Conservation (phyloP, 2,797 vertebrate genomes). For the Sebastes minor region DNA sequence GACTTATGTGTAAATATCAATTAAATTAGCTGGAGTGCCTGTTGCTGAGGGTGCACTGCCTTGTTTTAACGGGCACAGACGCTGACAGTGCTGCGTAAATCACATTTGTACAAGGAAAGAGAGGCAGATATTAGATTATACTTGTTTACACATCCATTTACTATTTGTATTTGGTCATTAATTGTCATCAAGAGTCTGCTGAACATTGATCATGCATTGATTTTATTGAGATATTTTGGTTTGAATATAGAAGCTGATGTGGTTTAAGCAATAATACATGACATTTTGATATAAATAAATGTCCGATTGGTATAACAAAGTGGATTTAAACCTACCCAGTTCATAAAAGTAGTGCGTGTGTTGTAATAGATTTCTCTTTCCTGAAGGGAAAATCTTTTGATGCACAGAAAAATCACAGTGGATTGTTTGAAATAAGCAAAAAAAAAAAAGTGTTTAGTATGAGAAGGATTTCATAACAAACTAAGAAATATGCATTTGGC, state of each 20-base stretch:
- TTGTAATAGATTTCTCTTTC: not conserved
- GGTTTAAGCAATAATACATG: not conserved
- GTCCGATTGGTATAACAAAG: not conserved
- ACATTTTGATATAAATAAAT: not conserved
- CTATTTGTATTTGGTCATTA: slow-evolving; percentile 25
- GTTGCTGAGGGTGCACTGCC: slow-evolving; percentile 71
- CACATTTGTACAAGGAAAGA: slow-evolving; percentile 58
- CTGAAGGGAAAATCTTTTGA: not conserved
- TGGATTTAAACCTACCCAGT: not conserved
- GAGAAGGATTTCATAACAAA: not conserved
- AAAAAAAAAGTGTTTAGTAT: not conserved
- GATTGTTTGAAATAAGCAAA: not conserved
- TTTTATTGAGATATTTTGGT: slow-evolving; percentile 26
- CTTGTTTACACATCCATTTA: slow-evolving; percentile 47
- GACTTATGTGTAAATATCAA: slow-evolving; percentile 79
- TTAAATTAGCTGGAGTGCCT: slow-evolving; percentile 71
- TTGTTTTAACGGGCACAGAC: slow-evolving; percentile 60
- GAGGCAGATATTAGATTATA: slow-evolving; percentile 58
- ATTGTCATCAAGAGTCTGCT: slow-evolving; percentile 17
- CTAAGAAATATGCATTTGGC: not conserved
- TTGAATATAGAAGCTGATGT: not conserved
- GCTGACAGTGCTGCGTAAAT: slow-evolving; percentile 61
- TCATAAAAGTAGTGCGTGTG: not conserved
- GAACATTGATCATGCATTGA: not conserved
- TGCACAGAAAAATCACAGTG: not conserved